Evolutionary conservation across 1,140 invertebrate genomes (phyloP).

Genomic region (Protaetia brevitarsis): DNA sequence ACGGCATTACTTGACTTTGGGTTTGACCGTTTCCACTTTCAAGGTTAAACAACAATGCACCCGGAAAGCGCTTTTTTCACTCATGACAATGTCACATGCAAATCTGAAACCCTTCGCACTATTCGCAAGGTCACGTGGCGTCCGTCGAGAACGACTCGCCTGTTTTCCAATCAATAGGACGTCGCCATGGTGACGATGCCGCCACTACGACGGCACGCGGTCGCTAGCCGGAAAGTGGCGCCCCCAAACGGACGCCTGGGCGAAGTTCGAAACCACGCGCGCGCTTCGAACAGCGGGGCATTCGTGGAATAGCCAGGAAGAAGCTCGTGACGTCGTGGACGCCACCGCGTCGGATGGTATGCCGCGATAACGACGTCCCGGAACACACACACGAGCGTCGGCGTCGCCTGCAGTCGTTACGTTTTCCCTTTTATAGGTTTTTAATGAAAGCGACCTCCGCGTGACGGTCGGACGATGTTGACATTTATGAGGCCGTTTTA

Average conservation of each 20-base stretch:
- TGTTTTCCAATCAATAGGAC: slow-evolving; percentile 29
- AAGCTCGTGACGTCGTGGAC: slow-evolving; percentile 12
- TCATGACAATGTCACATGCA: neutral
- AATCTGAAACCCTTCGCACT: neutral
- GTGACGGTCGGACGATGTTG: slow-evolving; percentile 28
- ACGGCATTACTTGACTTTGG: too few relatives aligned
- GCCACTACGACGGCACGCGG: slow-evolving; percentile 38
- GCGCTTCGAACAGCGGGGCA: neutral
- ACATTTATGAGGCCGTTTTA: slow-evolving; percentile 30
- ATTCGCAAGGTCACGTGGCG: slow-evolving; percentile 26
- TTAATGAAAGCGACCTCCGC: slow-evolving; percentile 34
- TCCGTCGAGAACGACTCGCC: slow-evolving; percentile 29
- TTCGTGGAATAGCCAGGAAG: neutral
- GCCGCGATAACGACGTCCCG: slow-evolving; percentile 35
- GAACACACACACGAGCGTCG: slow-evolving; percentile 24
- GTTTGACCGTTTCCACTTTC: too few relatives aligned
- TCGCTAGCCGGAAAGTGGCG: slow-evolving; percentile 32
- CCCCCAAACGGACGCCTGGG: slow-evolving; percentile 26
- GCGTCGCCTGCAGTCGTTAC: too few relatives aligned
- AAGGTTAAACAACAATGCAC: neutral
- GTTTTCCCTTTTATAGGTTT: slow-evolving; percentile 36
- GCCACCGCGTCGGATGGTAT: slow-evolving; percentile 26
- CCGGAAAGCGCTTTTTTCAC: neutral
- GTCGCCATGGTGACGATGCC: slow-evolving; percentile 35
- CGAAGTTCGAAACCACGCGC: slow-evolving; percentile 4